Conservation (phyloP, 2,888 invertebrate species). For the Protonemura montana region DNA sequence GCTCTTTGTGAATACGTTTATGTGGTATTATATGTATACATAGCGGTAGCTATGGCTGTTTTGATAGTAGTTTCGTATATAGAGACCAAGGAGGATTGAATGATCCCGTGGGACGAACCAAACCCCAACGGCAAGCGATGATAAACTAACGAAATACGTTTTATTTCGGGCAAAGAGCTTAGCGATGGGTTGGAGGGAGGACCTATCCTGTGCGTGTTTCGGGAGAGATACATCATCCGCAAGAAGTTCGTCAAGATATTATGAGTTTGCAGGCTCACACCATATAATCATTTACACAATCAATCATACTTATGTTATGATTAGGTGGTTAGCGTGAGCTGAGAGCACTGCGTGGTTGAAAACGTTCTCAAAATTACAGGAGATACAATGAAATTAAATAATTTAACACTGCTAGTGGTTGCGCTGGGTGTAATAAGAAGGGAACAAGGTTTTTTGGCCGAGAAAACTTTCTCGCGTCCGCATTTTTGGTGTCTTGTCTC, state of each 20-base stretch:
- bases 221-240: background rate
- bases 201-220: background rate
- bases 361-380: background rate
- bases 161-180: background rate
- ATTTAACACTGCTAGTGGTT: background rate
- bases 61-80: constrained; percentile 20
- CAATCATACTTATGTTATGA: background rate
- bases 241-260: background rate
- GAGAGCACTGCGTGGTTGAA: background rate
- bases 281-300: background rate
- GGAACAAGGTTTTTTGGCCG: background rate
- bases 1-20: background rate
- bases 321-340: background rate
- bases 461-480: background rate
- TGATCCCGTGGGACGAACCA: constrained; percentile 17
- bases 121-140: background rate
- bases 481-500: too few relatives aligned
- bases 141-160: constrained; percentile 25
- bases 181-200: background rate
- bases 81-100: background rate
- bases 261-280: background rate
- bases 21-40: background rate
- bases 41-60: background rate
- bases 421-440: background rate
- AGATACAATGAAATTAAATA: background rate